These are phyloP conservation scores for Rhagium mordax DNA, from an alignment of 2,888 invertebrate species.

Conservation along the genomic window DNA sequence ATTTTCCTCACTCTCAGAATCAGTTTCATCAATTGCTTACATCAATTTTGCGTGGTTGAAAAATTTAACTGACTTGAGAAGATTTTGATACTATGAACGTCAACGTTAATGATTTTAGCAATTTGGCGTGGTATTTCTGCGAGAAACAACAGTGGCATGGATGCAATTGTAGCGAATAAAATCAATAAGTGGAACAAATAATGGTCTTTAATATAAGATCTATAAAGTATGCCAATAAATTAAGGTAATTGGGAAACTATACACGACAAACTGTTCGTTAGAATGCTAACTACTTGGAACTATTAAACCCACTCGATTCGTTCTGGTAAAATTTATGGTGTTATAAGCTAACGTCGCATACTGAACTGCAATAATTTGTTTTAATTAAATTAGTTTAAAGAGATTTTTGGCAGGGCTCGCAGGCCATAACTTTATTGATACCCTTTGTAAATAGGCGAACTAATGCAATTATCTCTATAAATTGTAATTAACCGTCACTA, in stretches of 20 bases:
- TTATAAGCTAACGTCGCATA: conserved; percentile 33
- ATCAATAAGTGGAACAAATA: conserved; percentile 7
- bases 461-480: conserved; percentile 16
- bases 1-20: too few relatives aligned
- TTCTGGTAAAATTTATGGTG: conserved; percentile 32
- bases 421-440: conserved; percentile 13
- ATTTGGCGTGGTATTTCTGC: too few relatives aligned
- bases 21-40: too few relatives aligned
- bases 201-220: neutral
- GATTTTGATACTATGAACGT: too few relatives aligned
- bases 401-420: conserved; percentile 28
- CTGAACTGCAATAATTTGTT: conserved; percentile 30
- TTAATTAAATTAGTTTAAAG: conserved; percentile 36
- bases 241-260: conserved; percentile 43
- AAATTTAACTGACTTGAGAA: too few relatives aligned
- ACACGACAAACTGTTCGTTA: conserved; percentile 33
- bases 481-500: conserved; percentile 23
- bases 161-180: neutral
- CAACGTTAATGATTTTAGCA: too few relatives aligned
- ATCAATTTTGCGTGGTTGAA: too few relatives aligned
- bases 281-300: conserved; percentile 39
- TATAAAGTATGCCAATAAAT: conserved; percentile 39
- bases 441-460: conserved; percentile 13
- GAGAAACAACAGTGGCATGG: neutral
- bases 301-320: conserved; percentile 41